phyloP scores from a whole-genome alignment of 2,113 vertebrate species.

The Brachypteracias leptosomus region DNA sequence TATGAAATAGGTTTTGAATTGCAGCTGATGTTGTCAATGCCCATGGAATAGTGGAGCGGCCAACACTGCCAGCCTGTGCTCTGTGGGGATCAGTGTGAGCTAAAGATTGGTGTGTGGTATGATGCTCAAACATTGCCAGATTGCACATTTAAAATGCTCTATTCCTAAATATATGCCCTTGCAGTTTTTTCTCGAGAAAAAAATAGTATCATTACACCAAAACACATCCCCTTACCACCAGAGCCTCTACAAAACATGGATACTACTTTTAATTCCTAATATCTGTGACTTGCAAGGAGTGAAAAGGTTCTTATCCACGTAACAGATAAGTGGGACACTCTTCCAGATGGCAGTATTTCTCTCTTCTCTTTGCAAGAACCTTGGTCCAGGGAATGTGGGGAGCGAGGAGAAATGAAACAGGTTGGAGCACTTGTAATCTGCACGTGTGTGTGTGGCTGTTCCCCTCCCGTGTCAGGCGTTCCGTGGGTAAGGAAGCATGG shows the following conservation, averaged over 20 bases:
- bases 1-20: not conserved
- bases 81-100: not conserved
- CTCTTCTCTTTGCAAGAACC: conserved; percentile 41
- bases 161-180: not conserved
- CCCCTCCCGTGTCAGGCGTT: not conserved
- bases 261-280: conserved; percentile 16
- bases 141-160: not conserved
- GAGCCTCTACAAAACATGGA: conserved; percentile 64
- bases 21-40: not conserved
- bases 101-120: not conserved
- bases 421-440: conserved; percentile 50
- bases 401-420: conserved; percentile 58
- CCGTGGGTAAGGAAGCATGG: conserved; percentile 32
- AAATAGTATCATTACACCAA: conserved; percentile 65
- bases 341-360: conserved; percentile 75
- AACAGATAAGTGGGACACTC: conserved; percentile 76
- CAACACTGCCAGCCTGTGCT: not conserved
- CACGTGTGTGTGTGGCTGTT: not conserved
- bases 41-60: not conserved
- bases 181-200: not conserved
- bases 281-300: conserved; percentile 53
- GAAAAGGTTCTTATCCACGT: conserved; percentile 73
- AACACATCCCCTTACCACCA: conserved; percentile 34
- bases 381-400: conserved; percentile 37
- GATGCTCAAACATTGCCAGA: not conserved